Base-by-base conservation (phyloP, 2,888 invertebrate species). In the Aleiodes alternator region DNA sequence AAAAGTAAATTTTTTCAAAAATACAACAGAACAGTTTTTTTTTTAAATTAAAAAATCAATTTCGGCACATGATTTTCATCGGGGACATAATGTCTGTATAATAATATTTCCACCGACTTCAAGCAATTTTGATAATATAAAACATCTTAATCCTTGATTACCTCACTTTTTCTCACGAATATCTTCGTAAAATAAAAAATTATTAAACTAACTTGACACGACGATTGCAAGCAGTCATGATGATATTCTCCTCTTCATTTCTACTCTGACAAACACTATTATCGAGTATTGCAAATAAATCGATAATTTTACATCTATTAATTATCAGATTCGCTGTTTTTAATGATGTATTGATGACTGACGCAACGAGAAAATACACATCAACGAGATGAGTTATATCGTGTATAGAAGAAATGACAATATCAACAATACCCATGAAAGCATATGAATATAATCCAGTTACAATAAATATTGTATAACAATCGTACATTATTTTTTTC, bases 291-390 rank as follows among this genome's bases (percentile, higher is more conserved):
- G n/a, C 38, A 0, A 78, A 16, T 9, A 79, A 14, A 7, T 56
- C 9, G 4, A 77, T 51, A 0, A 79, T 50, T 12, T 75, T 66
- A 9, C 16, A 43, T 9, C 59, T 66, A 31, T 69, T 73, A 4
- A 70, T 0, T 16, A 79, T 53, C 56, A 73, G 59, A 11, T 72
- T 70, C 0, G 43, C 55, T 2, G 75, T 76, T 53, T 79, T 79
- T 29, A 76, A 78, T 34, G 68, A 76, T 1, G 78, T 51, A 57
- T 76, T 68, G 7, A 23, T 48, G 4, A 23, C 56, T 31, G 73
- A 43, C 43, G 66, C 50, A 23, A 73, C 43, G 23, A 64, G 43
- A 12, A 64, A 64, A 1, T 43, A 64, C 23, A 68, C 31, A 3
- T 31, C 57, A 4, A 59, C 11, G n/a, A 73, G 23, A 3, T 64